Evolutionary conservation across 2,113 vertebrate genomes (phyloP).

Genomic region (Colistium nudipinnis): DNA sequence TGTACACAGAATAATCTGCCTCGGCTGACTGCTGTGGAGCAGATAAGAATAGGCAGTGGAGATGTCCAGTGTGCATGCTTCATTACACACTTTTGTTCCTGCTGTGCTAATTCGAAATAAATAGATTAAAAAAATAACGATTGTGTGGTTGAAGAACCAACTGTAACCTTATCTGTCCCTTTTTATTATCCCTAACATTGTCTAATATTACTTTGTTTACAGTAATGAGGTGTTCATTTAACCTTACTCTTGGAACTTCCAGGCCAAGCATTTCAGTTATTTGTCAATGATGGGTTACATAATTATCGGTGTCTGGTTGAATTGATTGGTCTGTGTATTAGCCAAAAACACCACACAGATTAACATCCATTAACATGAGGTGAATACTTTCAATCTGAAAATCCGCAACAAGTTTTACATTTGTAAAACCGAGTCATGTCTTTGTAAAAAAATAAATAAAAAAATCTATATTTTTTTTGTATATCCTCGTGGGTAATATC

Average conservation of each 20-base stretch:
- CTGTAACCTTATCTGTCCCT: conserved; percentile 50
- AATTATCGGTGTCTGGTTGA: background rate
- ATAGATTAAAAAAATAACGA: conserved; percentile 50
- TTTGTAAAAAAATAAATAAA: no score
- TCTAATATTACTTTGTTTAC: conserved; percentile 35
- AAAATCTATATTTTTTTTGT: no score
- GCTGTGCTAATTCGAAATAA: conserved; percentile 30
- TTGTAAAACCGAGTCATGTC: no score
- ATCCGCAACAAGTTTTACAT: no score
- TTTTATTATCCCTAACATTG: conserved; percentile 43
- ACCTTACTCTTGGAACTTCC: conserved; percentile 6
- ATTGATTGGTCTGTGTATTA: no score
- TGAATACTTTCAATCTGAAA: no score
- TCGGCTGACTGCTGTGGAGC: conserved; percentile 70
- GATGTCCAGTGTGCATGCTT: conserved; percentile 74
- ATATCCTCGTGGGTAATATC: no score
- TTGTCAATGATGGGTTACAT: background rate
- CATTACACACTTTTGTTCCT: conserved; percentile 70
- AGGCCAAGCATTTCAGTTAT: background rate
- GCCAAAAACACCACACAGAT: no score
- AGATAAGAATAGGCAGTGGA: conserved; percentile 71
- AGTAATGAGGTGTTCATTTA: conserved; percentile 39
- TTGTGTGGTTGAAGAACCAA: conserved; percentile 35
- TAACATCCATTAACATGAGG: no score
- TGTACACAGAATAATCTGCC: conserved; percentile 80